Percentiles rank a stretch among this genome's conserved stretches.
Evolutionary conservation across 23 tunicate species (phyloP).

Genomic region (Ascidia mentula): DNA sequence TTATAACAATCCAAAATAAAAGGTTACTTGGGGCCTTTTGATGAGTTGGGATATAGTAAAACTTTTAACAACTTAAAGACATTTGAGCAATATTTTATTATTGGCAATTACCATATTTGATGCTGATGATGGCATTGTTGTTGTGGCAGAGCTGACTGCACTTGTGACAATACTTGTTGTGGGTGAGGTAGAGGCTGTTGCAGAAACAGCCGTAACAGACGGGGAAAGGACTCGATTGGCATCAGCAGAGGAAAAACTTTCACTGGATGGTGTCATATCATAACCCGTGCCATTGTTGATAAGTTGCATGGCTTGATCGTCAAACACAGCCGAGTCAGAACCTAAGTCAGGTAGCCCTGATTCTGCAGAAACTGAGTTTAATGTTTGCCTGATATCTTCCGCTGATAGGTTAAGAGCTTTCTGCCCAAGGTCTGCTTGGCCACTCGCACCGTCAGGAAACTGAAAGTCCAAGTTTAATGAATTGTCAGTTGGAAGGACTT

Average conservation of each 20-base stretch:
- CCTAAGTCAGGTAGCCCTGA: slow-evolving; percentile 23
- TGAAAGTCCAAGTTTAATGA: slow-evolving; percentile 38
- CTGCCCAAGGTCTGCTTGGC: slow-evolving; percentile 40
- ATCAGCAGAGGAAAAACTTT: slow-evolving; percentile 8
- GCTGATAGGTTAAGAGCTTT: slow-evolving; percentile 52
- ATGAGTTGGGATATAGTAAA: too few relatives aligned
- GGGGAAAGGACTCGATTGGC: slow-evolving; percentile 18
- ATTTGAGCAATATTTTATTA: not conserved
- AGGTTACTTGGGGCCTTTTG: too few relatives aligned
- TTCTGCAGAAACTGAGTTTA: slow-evolving; percentile 61
- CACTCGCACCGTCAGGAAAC: slow-evolving; percentile 30
- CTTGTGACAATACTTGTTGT: slow-evolving; percentile 35
- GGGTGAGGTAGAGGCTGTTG: slow-evolving; percentile 34
- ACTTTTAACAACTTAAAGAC: too few relatives aligned
- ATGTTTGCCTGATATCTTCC: slow-evolving; percentile 46
- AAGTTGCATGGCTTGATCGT: slow-evolving; percentile 1
- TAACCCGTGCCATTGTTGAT: not conserved
- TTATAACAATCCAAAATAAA: too few relatives aligned
- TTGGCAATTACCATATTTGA: not conserved
- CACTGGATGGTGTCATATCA: not conserved
- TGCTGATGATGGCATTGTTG: not conserved
- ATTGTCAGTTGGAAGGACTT: slow-evolving; percentile 28
- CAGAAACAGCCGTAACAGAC: slow-evolving; percentile 16
- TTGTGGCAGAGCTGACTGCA: slow-evolving; percentile 10
- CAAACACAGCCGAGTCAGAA: slow-evolving; percentile 10